A percentile compares a stretch with the other conserved stretches of the same genome.
Conservation (phyloP, 1,140 invertebrate genomes). For the Ceratosolen fusciceps region DNA sequence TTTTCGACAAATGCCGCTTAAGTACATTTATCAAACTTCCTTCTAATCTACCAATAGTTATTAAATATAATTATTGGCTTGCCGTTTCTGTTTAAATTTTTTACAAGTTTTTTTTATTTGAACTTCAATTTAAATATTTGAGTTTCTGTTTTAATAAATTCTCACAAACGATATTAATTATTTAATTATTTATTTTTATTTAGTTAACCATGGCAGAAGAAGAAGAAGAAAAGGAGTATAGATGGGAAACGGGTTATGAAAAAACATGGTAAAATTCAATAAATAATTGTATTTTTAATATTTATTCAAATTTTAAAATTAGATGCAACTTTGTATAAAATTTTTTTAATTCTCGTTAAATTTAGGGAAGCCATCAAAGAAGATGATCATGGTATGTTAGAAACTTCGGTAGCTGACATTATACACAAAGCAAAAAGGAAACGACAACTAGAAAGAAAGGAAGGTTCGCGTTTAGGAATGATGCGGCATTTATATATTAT, state of each 20-base stretch:
- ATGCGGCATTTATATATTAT: conserved; percentile 95
- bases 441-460: conserved; percentile 80
- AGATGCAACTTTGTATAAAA: conserved; percentile 25
- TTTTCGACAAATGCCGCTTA: too few relatives aligned
- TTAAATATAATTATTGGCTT: too few relatives aligned
- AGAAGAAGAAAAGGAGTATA: conserved; percentile 91
- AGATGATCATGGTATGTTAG: conserved; percentile 92
- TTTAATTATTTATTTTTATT: conserved; percentile 1
- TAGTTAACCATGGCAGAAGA: conserved; percentile 78
- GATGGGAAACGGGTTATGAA: conserved; percentile 98
- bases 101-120: too few relatives aligned
- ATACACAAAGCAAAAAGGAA: conserved; percentile 90
- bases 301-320: conserved; percentile 42
- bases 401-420: conserved; percentile 90
- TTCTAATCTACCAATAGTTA: too few relatives aligned
- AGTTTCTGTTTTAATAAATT: neutral
- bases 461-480: conserved; percentile 90
- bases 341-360: neutral
- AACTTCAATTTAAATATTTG: too few relatives aligned
- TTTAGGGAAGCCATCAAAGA: conserved; percentile 95
- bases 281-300: conserved; percentile 33
- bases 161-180: neutral
- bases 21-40: too few relatives aligned
- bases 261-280: conserved; percentile 85
- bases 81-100: too few relatives aligned